A percentile compares a stretch with the other conserved stretches of the same genome.
These are phyloP conservation scores for Cherax destructor DNA, from an alignment of 1,140 invertebrate species.

Conservation along the genomic window DNA sequence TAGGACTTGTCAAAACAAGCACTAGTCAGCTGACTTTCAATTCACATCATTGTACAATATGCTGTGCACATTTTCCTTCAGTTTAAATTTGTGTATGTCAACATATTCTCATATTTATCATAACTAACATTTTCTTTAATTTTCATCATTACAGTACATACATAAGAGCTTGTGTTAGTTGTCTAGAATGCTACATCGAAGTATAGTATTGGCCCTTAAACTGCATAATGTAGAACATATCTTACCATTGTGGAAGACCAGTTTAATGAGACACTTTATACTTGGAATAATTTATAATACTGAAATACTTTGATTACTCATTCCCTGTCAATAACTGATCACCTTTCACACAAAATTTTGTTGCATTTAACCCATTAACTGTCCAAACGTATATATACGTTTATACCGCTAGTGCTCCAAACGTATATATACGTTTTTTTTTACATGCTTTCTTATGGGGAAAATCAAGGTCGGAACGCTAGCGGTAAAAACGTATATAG, in stretches of 20 bases:
- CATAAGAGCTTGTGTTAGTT: background rate
- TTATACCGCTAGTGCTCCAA: too few species aligned
- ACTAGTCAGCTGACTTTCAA: background rate
- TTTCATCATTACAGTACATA: background rate
- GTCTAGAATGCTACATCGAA: constrained; percentile 3
- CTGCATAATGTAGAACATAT: constrained; percentile 5
- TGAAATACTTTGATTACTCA: too few species aligned
- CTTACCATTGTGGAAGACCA: constrained; percentile 39
- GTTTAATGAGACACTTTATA: background rate
- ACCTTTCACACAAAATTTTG: too few species aligned
- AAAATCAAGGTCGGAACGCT: too few species aligned
- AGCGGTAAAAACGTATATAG: too few species aligned
- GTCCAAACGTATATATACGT: too few species aligned
- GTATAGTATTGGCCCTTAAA: background rate
- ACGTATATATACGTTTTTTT: too few species aligned
- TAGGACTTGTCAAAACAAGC: background rate
- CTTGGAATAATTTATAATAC: background rate
- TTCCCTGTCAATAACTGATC: too few species aligned
- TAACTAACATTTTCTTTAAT: background rate
- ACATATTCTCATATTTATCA: background rate
- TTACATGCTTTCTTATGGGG: too few species aligned
- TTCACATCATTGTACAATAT: background rate
- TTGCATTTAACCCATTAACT: too few species aligned
- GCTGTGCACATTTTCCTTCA: background rate
- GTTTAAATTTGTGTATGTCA: background rate